These are phyloP conservation scores for Augiades crinisus DNA, from an alignment of 2,888 invertebrate genomes.

Conservation along the genomic window DNA sequence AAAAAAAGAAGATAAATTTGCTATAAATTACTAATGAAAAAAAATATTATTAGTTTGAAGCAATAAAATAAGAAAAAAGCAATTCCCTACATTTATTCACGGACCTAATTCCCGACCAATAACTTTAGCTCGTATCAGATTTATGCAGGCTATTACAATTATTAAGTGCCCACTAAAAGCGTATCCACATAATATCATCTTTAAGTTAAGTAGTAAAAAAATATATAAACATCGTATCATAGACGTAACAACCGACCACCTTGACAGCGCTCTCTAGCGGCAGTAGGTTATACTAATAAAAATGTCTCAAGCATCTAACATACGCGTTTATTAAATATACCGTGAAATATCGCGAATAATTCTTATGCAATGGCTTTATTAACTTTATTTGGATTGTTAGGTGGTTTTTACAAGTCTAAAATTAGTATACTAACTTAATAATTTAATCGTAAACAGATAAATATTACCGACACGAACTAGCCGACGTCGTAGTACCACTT, in stretches of 20 bases:
- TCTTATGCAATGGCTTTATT: neutral
- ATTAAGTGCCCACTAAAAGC: too few relatives aligned
- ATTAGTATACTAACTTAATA: neutral
- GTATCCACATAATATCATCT: too few relatives aligned
- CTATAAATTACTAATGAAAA: too few relatives aligned
- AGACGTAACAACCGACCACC: neutral
- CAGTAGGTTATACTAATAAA: neutral
- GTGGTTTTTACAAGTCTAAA: neutral
- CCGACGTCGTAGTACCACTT: constrained; percentile 38
- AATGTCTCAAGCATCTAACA: neutral
- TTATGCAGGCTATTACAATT: too few relatives aligned
- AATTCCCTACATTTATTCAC: too few relatives aligned
- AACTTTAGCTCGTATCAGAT: too few relatives aligned
- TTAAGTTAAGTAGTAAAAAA: neutral
- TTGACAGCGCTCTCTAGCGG: constrained; percentile 32
- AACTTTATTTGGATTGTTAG: neutral
- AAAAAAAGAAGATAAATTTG: too few relatives aligned
- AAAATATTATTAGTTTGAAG: too few relatives aligned
- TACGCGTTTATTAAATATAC: neutral
- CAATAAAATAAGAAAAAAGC: too few relatives aligned
- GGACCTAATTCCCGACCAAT: too few relatives aligned
- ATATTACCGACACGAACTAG: neutral
- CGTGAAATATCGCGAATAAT: neutral
- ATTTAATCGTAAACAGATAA: neutral
- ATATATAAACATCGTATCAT: constrained; percentile 5